Base-by-base conservation (phyloP, 1,140 invertebrate genomes). In the Tyrophagus putrescentiae region DNA sequence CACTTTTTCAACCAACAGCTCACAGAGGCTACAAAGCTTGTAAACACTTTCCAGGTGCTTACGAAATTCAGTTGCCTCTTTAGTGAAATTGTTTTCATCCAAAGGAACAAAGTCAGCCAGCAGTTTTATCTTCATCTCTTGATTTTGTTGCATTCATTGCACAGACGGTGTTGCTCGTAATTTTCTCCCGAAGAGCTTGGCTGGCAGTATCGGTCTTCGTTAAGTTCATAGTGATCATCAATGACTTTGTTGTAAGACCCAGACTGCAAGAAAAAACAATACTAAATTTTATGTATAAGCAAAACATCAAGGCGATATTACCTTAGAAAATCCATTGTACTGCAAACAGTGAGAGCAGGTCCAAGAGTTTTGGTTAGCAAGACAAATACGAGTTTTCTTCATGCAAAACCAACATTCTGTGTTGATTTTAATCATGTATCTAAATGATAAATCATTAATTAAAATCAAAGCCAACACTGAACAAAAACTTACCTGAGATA, bases 111-210 rank as follows among this genome's bases (percentile, higher is more conserved):
- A 60, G 28, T 60, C 53, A 4, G 59, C 6, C n/a, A 60, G 23
- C 21, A 60, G n/a, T 25, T 60, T 61, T 16, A 60, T 34, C 31
- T 53, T 53, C 4, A 60, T 54, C 29, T 61, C 45, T 54, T 60
- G 57, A 60, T 33, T 61, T 44, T 18, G 31, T 60, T 60, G 32
- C 59, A 60, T 7, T 7, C 9, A 41, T 60, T 11, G n/a, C 59
- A 60, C 1, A 60, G 31, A 25, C 27, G 29, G 31, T 57, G 13
- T 16, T 6, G n/a, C 21, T 32, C 44, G 29, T 32, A 53, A 36
- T 60, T 58, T n/a, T 34, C 18, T 1, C 3, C 4, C n/a, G 28
- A 3, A 27, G 29, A 32, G 11, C n/a, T n/a, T n/a, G n/a, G 58
- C 27, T 27, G 28, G 29, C 59, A 60, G 21, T 16, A 60, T 4